Percentiles rank a stretch among this genome's conserved stretches.
Conservation (phyloP, 2,888 invertebrate species). For the Andrena camellia region DNA sequence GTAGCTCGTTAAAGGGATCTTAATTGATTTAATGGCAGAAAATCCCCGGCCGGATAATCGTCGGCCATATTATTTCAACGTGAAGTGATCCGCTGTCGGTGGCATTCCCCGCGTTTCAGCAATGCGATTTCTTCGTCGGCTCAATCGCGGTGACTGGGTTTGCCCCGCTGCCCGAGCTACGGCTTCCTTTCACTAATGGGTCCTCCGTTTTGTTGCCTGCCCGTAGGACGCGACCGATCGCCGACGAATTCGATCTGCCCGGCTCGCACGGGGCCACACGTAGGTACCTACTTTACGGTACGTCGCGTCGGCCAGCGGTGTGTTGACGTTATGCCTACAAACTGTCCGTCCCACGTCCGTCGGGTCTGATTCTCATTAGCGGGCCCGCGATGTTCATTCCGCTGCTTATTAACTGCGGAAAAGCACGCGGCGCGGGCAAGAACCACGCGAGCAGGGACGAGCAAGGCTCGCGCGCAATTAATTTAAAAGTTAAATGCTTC, state of each 20-base stretch:
- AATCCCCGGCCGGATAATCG: slow-evolving; percentile 50
- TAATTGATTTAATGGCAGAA: slow-evolving; percentile 63
- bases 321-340: slow-evolving; percentile 57
- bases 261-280: too few relatives aligned
- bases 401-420: slow-evolving; percentile 60
- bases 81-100: slow-evolving; percentile 45
- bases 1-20: slow-evolving; percentile 52
- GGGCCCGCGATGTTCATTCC: slow-evolving; percentile 41
- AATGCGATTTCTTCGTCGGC: slow-evolving; percentile 45
- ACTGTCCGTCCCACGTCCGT: slow-evolving; percentile 61
- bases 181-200: slow-evolving; percentile 68
- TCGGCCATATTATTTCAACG: slow-evolving; percentile 49
- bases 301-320: slow-evolving; percentile 57
- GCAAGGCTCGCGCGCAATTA: slow-evolving; percentile 33
- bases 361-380: slow-evolving; percentile 63
- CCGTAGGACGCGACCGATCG: slow-evolving; percentile 54
- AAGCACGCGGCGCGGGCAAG: slow-evolving; percentile 10
- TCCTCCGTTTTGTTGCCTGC: slow-evolving; percentile 32
- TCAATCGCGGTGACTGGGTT: slow-evolving; percentile 25
- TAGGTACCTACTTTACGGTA: slow-evolving; percentile 22
- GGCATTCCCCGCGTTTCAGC: slow-evolving; percentile 52
- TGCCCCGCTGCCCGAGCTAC: slow-evolving; percentile 13
- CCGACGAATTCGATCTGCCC: slow-evolving; percentile 65
- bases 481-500: slow-evolving; percentile 58
- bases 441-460: not conserved